Percentiles rank a stretch among this genome's conserved stretches.
These are phyloP conservation scores for Lethrus apterus DNA, from an alignment of 1,140 invertebrate genomes.

Conservation along the genomic window DNA sequence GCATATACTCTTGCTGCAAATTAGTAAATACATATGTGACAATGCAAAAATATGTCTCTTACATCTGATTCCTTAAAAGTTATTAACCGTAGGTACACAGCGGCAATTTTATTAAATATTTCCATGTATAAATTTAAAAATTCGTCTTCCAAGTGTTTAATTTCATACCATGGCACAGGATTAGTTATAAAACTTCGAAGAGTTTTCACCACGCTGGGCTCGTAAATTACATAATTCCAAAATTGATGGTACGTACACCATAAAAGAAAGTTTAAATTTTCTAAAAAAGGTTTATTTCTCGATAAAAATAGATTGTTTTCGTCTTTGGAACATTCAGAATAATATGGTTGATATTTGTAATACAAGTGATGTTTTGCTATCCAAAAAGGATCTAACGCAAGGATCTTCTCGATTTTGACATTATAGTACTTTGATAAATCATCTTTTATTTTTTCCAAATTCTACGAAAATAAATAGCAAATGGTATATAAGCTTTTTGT, in stretches of 20 bases:
- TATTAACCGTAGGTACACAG: slow-evolving; percentile 27
- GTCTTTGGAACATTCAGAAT: slow-evolving; percentile 20
- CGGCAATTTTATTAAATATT: slow-evolving; percentile 25
- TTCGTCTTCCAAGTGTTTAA: slow-evolving; percentile 27
- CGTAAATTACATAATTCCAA: slow-evolving; percentile 34
- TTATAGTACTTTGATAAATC: slow-evolving; percentile 21
- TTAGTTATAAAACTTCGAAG: slow-evolving; percentile 29
- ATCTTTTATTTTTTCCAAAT: slow-evolving; percentile 19
- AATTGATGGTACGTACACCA: slow-evolving; percentile 33
- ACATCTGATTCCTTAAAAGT: slow-evolving; percentile 30
- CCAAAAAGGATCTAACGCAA: slow-evolving; percentile 31
- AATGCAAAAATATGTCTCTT: slow-evolving; percentile 8
- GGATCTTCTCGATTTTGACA: slow-evolving; percentile 25
- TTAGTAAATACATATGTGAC: too few species aligned
- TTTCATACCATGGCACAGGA: slow-evolving; percentile 24
- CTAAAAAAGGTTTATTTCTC: slow-evolving; percentile 26
- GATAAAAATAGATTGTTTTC: slow-evolving; percentile 25
- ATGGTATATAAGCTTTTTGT: background rate
- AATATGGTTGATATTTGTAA: slow-evolving; percentile 26
- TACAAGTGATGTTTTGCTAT: slow-evolving; percentile 22
- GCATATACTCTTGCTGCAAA: slow-evolving; percentile 35
- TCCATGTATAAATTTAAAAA: slow-evolving; percentile 23
- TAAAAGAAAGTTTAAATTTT: slow-evolving; percentile 27
- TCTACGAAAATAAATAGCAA: slow-evolving; percentile 18
- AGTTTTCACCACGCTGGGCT: slow-evolving; percentile 22